phyloP scores from a whole-genome alignment of 2,888 invertebrate genomes.

The Oxycera nigricornis region DNA sequence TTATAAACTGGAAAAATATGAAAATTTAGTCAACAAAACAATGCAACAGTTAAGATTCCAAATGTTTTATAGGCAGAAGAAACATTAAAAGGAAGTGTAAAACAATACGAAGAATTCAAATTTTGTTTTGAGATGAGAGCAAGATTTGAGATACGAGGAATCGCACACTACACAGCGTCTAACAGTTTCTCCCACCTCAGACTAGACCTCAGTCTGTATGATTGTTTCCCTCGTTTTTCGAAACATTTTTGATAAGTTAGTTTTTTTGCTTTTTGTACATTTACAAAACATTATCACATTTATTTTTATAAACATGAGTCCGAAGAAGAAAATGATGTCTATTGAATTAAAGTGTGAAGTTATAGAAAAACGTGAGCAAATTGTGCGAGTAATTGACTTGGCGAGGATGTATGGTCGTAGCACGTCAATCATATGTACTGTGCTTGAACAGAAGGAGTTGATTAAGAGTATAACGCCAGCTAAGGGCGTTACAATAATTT shows the following conservation, averaged over 20 bases:
- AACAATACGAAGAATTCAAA: too few relatives aligned
- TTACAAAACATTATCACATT: conserved; percentile 2
- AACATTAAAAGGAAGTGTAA: too few relatives aligned
- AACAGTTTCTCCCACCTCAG: background rate
- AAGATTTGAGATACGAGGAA: too few relatives aligned
- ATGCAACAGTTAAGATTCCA: too few relatives aligned
- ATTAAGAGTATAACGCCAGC: conserved; percentile 5
- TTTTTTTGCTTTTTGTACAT: conserved; percentile 28
- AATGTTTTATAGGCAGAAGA: too few relatives aligned
- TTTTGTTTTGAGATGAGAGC: too few relatives aligned
- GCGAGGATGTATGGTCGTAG: conserved; percentile 39
- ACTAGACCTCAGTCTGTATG: background rate
- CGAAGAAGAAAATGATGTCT: conserved; percentile 21
- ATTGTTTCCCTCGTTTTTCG: conserved; percentile 4
- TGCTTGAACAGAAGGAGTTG: conserved; percentile 39
- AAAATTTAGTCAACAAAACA: too few relatives aligned
- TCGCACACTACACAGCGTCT: too few relatives aligned
- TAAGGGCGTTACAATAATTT: conserved; percentile 39
- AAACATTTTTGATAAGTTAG: too few relatives aligned
- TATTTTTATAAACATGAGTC: conserved; percentile 29
- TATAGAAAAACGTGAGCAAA: conserved; percentile 32
- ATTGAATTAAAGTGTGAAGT: conserved; percentile 1
- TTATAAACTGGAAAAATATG: too few relatives aligned
- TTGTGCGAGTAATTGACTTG: conserved; percentile 34
- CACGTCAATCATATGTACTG: conserved; percentile 37